Base-by-base conservation (phyloP, 2,113 vertebrate genomes). In the Procavia capensis region DNA sequence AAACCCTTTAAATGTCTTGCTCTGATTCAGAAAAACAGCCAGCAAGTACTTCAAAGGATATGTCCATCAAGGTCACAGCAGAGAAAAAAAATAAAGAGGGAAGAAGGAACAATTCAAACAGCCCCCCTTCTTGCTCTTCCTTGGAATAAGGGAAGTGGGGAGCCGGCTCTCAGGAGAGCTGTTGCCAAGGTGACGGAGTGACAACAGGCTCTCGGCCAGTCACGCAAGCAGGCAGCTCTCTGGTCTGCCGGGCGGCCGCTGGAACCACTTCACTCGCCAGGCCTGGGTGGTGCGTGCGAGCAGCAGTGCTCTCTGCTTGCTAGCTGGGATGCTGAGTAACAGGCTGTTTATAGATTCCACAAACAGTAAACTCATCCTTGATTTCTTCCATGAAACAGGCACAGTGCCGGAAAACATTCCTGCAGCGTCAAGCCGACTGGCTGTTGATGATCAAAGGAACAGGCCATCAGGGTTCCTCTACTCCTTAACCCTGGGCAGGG, bases 141-240 rank as follows among this genome's bases (percentile, higher is more conserved):
- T 97, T 97, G 96, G 98, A 98, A 98, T 98, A 97, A 97, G 98
- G 98, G 98, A 98, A 98, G 98, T 94, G 97, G 96, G 97, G 98
- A 97, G 97, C 95, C 61, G 88, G 70, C 61, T 97, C 98, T 98
- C 98, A 97, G 91, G 98, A 98, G 98, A 98, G 97, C 85, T 17
- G 97, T 98, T 96, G 96, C 98, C 98, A 98, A 96, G 97, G 98
- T 96, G 97, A 98, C 98, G 41, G 70, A 96, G 97, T 98, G 98
- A 98, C 98, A 99, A 97, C 98, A 97, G 90, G 97, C 97, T 97
- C 97, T 96, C 97, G 68, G 90, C 97, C 0, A 99, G 99, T 99
- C 99, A 99, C 98, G 99, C 99, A 98, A 99, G 97, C 97, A 10
- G 85, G 81, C 95, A 97, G 98, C 36, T 98, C 98, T 98, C 97